Conservation (phyloP, 2,113 vertebrate species). For the Platichthys stellatus region DNA sequence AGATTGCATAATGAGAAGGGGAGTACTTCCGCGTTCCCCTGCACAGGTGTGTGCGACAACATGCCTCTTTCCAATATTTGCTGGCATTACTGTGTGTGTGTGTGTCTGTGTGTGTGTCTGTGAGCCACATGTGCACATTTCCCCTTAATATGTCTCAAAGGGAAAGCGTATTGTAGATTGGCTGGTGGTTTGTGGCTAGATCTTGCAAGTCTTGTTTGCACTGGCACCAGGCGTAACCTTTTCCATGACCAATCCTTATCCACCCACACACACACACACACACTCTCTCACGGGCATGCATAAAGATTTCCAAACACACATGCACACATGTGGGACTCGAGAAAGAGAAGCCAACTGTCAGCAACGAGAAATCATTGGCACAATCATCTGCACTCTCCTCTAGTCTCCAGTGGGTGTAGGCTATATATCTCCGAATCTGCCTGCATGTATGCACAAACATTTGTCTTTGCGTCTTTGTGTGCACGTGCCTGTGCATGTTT, state of each 20-base stretch:
- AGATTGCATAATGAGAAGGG: conserved; percentile 28
- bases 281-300: conserved; percentile 1
- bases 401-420: conserved; percentile 1
- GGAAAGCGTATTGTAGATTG: conserved; percentile 62
- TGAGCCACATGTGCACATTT: background rate
- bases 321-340: conserved; percentile 1
- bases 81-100: background rate
- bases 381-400: conserved; percentile 42
- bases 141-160: conserved; percentile 47
- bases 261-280: conserved; percentile 18
- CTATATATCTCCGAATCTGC: conserved; percentile 8
- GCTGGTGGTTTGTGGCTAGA: conserved; percentile 71
- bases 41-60: background rate
- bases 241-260: conserved; percentile 55
- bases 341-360: conserved; percentile 64
- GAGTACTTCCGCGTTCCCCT: background rate
- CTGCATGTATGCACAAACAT: conserved; percentile 31
- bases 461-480: conserved; percentile 15
- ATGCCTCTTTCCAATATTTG: background rate
- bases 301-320: background rate
- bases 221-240: conserved; percentile 65
- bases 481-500: conserved; percentile 5
- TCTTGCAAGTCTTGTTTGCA: conserved; percentile 64
- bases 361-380: conserved; percentile 59
- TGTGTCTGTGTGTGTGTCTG: background rate